Conservation (phyloP, 1,140 invertebrate species). For the Maconellicoccus hirsutus region DNA sequence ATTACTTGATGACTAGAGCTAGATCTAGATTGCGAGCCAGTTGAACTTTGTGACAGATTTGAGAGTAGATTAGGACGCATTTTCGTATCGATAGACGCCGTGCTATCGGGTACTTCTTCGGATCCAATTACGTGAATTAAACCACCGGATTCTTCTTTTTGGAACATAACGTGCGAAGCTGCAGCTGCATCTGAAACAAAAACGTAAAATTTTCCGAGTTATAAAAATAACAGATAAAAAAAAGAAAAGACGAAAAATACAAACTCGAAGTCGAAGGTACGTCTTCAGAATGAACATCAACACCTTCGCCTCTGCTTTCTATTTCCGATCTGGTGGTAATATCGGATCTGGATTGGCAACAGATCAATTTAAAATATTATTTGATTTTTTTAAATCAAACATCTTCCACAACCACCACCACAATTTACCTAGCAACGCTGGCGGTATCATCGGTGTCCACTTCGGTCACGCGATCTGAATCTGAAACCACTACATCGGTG, state of each 20-base stretch:
- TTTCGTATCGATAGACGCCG: neutral
- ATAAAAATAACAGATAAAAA: neutral
- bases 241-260: neutral
- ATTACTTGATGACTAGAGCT: constrained; percentile 6
- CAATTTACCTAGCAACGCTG: constrained; percentile 49
- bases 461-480: constrained; percentile 84
- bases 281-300: constrained; percentile 26
- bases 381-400: too few species aligned
- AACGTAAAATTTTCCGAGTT: neutral
- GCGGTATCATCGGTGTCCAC: constrained; percentile 69
- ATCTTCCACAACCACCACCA: neutral
- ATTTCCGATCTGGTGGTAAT: constrained; percentile 54
- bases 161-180: neutral
- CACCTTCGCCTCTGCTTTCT: constrained; percentile 39
- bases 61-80: neutral
- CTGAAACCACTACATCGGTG: constrained; percentile 88
- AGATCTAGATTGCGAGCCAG: constrained; percentile 5
- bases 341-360: constrained; percentile 44
- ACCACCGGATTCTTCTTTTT: neutral
- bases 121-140: constrained; percentile 2
- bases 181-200: neutral
- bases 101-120: neutral
- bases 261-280: neutral
- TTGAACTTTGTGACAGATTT: neutral
- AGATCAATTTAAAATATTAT: neutral